A percentile compares a stretch with the other conserved stretches of the same genome.
Conservation (phyloP, 92 coral and sea anemone species). For the Montipora capitata region DNA sequence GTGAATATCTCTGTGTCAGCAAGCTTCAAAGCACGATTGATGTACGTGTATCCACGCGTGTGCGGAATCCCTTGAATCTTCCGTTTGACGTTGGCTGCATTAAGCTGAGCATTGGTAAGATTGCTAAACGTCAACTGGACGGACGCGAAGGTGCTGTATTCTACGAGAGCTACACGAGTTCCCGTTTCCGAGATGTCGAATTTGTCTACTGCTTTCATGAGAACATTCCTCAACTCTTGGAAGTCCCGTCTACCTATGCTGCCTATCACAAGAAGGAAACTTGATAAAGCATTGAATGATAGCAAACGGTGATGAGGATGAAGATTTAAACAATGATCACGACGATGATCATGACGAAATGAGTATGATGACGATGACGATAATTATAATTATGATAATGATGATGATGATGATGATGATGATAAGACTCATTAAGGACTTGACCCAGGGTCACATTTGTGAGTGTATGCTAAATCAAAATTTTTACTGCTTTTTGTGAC, state of each 20-base stretch:
- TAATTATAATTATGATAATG: too few relatives aligned
- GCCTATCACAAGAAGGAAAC: neutral
- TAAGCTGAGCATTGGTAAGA: neutral
- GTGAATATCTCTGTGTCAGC: slow-evolving; percentile 34
- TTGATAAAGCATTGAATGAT: neutral
- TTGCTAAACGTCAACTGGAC: slow-evolving; percentile 47
- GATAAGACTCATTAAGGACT: too few relatives aligned
- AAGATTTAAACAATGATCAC: too few relatives aligned
- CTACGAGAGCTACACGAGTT: slow-evolving; percentile 60
- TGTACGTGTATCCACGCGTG: slow-evolving; percentile 56
- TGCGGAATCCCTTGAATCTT: slow-evolving; percentile 32
- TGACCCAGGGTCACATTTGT: too few relatives aligned
- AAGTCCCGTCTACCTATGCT: slow-evolving; percentile 38
- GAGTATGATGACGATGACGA: too few relatives aligned
- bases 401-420: too few relatives aligned
- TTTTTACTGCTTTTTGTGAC: too few relatives aligned
- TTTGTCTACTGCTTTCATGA: slow-evolving; percentile 14
- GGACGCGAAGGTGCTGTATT: slow-evolving; percentile 48
- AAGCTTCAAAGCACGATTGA: slow-evolving; percentile 51
- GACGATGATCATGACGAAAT: too few relatives aligned
- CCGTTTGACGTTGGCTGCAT: slow-evolving; percentile 30
- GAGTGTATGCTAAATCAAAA: too few relatives aligned
- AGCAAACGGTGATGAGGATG: too few relatives aligned
- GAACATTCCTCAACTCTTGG: neutral
- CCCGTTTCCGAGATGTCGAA: slow-evolving; percentile 48